phyloP scores from a whole-genome alignment of 1,140 invertebrate genomes.

The Rhizoglyphus robini region DNA sequence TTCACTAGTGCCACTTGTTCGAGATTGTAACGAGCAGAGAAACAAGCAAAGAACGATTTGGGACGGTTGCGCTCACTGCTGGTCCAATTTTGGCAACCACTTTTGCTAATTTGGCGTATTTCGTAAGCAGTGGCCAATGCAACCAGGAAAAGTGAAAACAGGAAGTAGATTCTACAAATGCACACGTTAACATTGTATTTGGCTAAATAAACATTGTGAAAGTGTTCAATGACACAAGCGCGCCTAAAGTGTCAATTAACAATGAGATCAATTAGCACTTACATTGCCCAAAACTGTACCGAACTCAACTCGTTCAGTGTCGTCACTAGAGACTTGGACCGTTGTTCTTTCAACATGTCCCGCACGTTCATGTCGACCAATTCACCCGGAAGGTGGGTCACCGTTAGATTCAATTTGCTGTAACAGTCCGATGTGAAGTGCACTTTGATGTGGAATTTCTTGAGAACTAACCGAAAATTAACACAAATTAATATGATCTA shows the following conservation, averaged over 20 bases:
- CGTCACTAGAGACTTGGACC: not conserved
- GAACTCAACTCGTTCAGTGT: not conserved
- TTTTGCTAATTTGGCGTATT: not conserved
- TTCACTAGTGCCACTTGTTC: not conserved
- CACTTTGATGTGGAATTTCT: not conserved
- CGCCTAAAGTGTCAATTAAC: no score
- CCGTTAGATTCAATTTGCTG: not conserved
- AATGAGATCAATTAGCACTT: not conserved
- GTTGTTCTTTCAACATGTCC: not conserved
- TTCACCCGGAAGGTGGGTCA: not conserved
- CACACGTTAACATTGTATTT: no score
- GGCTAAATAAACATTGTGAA: no score
- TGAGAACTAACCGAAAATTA: not conserved
- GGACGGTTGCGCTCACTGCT: not conserved
- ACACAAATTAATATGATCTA: no score
- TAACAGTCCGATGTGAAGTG: not conserved
- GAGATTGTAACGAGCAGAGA: not conserved
- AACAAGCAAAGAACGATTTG: slow-evolving; percentile 6
- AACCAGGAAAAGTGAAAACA: not conserved
- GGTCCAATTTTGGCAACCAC: not conserved
- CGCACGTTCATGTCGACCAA: not conserved
- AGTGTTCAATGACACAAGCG: no score
- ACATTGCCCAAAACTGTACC: slow-evolving; percentile 1
- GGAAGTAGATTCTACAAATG: not conserved
- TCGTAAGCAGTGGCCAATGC: slow-evolving; percentile 1